Evolutionary conservation across 2,797 vertebrate species (phyloP), one percentile per base, ranked within the genome.

Genomic region (Crenichthys baileyi): DNA sequence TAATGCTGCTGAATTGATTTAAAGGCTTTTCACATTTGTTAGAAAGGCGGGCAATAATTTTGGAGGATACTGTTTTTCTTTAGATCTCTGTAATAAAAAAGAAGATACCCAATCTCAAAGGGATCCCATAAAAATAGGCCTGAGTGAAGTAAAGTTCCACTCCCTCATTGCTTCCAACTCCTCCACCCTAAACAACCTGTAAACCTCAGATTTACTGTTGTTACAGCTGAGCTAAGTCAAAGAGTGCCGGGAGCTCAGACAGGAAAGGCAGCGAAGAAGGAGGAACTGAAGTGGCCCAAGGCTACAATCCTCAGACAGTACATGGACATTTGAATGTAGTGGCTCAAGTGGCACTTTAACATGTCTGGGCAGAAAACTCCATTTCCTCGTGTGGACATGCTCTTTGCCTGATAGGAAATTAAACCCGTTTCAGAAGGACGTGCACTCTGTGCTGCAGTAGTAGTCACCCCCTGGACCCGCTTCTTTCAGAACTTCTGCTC

Each of bases 181-280:
- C 80, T 89, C 85, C 86, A 63, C 90, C 89, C 79, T 70, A 83
- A 90, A 89, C 87, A 90, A 91, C 87, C 88, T 94, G 91, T 91
- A 91, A 90, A 81, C 87, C 84, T 90, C 84, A 75, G 91, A 91
- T 89, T 92, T 92, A 89, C 91, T 94, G 90, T 93, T 93, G 87
- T 92, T 93, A 81, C 92, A 95, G 93, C 92, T 94, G 93, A 93
- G 91, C 78, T 63, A 85, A 84, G 91, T 91, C 88, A 90, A 90
- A 91, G 89, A 88, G 91, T 90, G 89, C 88, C 88, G 89, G 85
- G 79, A 89, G 89, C 92, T 87, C 73, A 88, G 88, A 88, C 87
- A 88, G 89, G 92, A 93, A 92, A 88, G 84, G 86, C 85, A 78
- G 84, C 7, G 73, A 78, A 73, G 70, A 84, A 77, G 86, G 85